Evolutionary conservation across 2,888 invertebrate genomes (phyloP).

Genomic region (Glaucopsyche alexis): DNA sequence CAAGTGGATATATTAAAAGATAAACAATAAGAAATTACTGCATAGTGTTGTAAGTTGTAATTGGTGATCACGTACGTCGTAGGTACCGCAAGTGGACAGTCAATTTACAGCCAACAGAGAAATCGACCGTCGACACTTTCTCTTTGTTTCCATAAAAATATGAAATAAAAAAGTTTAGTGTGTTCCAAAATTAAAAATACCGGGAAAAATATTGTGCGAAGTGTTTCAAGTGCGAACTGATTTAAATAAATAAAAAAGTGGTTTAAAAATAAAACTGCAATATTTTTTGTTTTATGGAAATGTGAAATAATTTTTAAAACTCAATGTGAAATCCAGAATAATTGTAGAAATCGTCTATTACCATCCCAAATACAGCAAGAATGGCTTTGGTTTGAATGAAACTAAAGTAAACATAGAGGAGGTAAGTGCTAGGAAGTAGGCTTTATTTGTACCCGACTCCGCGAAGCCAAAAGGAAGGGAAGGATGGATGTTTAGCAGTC

Average conservation of each 20-base stretch:
- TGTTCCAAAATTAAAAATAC: conserved; percentile 8
- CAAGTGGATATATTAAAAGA: conserved; percentile 31
- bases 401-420: no score
- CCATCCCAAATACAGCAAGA: no score
- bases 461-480: no score
- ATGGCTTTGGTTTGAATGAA: no score
- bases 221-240: not conserved
- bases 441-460: no score
- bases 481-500: no score
- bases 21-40: conserved; percentile 36
- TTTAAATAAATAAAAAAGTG: not conserved
- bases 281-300: not conserved
- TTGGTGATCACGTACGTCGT: conserved; percentile 47
- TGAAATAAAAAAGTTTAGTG: conserved; percentile 6
- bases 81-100: conserved; percentile 49
- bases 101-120: conserved; percentile 59
- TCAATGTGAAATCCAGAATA: no score
- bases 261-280: not conserved
- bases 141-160: conserved; percentile 45
- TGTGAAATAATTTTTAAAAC: no score
- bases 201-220: not conserved
- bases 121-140: conserved; percentile 67
- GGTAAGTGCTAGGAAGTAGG: no score
- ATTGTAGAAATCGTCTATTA: no score
- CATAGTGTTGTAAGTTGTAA: conserved; percentile 51